Evolutionary conservation across 2,113 vertebrate genomes (phyloP), one percentile per base, ranked within the genome.

Genomic region (Lichenostomus cassidix): DNA sequence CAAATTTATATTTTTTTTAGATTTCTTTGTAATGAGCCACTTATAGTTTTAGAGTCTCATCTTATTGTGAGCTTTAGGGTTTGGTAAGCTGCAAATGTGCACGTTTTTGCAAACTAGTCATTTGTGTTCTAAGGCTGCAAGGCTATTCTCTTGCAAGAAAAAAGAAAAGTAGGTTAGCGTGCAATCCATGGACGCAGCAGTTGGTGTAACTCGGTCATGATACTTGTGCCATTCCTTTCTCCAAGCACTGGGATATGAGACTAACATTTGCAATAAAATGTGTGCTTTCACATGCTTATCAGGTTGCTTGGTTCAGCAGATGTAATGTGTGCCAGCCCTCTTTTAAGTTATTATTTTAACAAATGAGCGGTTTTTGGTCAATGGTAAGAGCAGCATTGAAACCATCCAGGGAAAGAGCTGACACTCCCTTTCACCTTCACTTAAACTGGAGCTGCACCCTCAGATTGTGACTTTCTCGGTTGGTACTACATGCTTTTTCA

Each of bases 31-130:
- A 90, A 50, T 39, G 24, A 95, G 16, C 71, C 10, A 50, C 59
- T 88, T 88, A 70, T 1, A 68, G 47, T 59, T 80, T 92, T 80
- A 77, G 22, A 90, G 55, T 53, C 47, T 65, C 79, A 83, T 79
- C 78, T 83, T 65, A 73, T 56, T 88, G 63, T 50, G 70, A 87
- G 87, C 74, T 77, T 80, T 94, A 89, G 75, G 55, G n/a, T 91
- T 95, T 85, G 67, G 89, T 88, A 63, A 96, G 59, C 93, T 87
- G 86, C 75, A 83, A 89, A 86, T 52, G 82, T 59, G 64, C 35
- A 23, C 14, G 17, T 52, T 70, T 79, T 67, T 86, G 46, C n/a
- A 56, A 88, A 89, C 84, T 6, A 77, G 82, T 90, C 50, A 28
- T 91, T 80, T 89, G 39, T 88, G 85, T 90, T 44, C 71, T 76